Evolutionary conservation across 2,113 vertebrate species (phyloP).

Genomic region (Rhombomys opimus): DNA sequence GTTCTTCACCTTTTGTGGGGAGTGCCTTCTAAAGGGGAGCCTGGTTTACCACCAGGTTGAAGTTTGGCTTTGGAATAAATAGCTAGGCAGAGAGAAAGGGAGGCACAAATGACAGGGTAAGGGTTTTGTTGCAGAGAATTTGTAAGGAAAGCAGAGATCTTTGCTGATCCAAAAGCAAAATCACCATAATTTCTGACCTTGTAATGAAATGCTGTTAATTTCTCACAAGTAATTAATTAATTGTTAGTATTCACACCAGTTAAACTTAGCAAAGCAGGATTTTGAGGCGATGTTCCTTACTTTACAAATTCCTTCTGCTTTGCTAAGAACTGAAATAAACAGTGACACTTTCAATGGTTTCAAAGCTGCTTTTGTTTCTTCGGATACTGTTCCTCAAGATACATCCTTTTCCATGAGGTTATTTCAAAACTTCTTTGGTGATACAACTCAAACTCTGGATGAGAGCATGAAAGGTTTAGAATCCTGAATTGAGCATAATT

Average conservation of each 20-base stretch:
- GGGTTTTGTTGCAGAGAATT: neutral
- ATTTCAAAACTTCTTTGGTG: neutral
- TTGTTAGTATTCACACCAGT: neutral
- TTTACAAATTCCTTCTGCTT: neutral
- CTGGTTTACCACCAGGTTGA: neutral
- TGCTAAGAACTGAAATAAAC: constrained; percentile 13
- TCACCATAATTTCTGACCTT: neutral
- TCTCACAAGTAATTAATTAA: neutral
- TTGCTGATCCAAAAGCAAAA: neutral
- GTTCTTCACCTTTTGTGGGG: neutral
- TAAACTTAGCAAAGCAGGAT: neutral
- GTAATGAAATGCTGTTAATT: too few species aligned
- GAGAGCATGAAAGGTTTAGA: neutral
- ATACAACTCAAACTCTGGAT: neutral
- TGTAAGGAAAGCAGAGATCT: neutral
- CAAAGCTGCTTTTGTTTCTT: neutral
- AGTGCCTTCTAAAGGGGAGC: neutral
- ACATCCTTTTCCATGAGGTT: neutral
- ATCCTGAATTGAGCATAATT: neutral
- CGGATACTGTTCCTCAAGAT: neutral
- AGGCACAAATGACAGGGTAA: neutral
- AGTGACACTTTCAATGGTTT: neutral
- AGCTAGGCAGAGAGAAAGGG: neutral
- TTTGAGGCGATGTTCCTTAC: neutral
- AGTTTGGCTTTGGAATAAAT: neutral